A percentile compares a stretch with the other conserved stretches of the same genome.
Conservation (phyloP, 2,797 vertebrate genomes). For the Enteromius anoplus region DNA sequence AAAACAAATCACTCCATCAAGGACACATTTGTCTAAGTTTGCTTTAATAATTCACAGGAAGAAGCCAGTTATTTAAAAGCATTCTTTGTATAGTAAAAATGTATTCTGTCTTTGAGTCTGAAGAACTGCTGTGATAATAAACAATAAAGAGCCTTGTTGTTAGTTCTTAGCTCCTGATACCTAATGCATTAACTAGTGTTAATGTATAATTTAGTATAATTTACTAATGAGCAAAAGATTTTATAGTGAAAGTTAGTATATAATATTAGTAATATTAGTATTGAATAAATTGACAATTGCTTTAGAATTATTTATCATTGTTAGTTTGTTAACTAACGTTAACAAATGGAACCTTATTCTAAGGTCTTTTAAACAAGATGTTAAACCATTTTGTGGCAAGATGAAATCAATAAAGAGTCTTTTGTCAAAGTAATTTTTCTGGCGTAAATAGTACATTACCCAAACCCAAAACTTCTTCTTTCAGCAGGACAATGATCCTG, state of each 20-base stretch:
- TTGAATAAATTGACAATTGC: not conserved
- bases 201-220: not conserved
- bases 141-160: not conserved
- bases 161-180: not conserved
- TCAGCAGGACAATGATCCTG: not conserved
- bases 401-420: not conserved
- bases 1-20: constrained; percentile 3
- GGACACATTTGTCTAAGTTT: constrained; percentile 4
- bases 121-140: constrained; percentile 5
- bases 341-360: not conserved
- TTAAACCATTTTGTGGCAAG: not conserved
- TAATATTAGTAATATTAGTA: not conserved
- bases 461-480: not conserved
- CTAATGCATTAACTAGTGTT: not conserved
- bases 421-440: not conserved
- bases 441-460: not conserved
- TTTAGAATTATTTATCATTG: not conserved
- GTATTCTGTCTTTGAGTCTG: constrained; percentile 10
- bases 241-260: not conserved
- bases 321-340: not conserved
- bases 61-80: not conserved
- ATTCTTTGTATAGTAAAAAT: not conserved
- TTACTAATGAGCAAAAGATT: not conserved
- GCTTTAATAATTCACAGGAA: not conserved
- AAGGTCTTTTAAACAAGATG: not conserved